phyloP scores from a whole-genome alignment of 2,888 invertebrate species.

The Phania funesta region DNA sequence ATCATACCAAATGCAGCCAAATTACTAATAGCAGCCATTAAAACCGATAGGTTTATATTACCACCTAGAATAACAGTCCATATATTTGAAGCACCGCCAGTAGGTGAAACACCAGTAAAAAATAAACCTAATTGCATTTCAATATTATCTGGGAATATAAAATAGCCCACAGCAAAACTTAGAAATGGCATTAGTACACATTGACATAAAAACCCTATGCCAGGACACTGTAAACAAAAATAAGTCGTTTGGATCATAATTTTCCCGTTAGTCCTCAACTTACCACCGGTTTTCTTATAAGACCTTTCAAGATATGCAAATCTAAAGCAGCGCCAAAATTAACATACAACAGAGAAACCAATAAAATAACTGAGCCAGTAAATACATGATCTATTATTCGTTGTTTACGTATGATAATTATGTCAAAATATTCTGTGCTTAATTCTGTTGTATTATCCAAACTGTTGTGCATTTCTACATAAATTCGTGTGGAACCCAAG shows the following conservation, averaged over 20 bases:
- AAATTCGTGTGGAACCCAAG: constrained; percentile 76
- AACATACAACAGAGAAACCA: constrained; percentile 91
- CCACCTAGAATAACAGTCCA: constrained; percentile 96
- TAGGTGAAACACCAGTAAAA: constrained; percentile 93
- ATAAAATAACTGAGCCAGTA: constrained; percentile 86
- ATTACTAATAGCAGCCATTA: constrained; percentile 96
- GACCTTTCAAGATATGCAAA: constrained; percentile 79
- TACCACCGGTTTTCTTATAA: constrained; percentile 82
- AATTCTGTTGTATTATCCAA: constrained; percentile 69
- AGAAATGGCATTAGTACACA: constrained; percentile 93
- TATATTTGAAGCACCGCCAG: constrained; percentile 98
- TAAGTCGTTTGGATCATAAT: background rate
- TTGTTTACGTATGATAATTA: constrained; percentile 83
- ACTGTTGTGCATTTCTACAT: constrained; percentile 71
- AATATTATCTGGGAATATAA: constrained; percentile 85
- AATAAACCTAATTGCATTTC: constrained; percentile 92
- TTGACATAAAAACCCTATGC: constrained; percentile 89
- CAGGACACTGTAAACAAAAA: constrained; percentile 63
- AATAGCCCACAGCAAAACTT: constrained; percentile 86
- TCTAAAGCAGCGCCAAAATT: constrained; percentile 95
- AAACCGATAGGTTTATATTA: constrained; percentile 94
- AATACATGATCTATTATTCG: constrained; percentile 88
- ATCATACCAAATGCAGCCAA: constrained; percentile 94
- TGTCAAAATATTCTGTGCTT: constrained; percentile 75
- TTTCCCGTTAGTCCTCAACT: constrained; percentile 3